These are phyloP conservation scores for Candidula unifasciata DNA, from an alignment of 2,888 invertebrate genomes.

Conservation along the genomic window DNA sequence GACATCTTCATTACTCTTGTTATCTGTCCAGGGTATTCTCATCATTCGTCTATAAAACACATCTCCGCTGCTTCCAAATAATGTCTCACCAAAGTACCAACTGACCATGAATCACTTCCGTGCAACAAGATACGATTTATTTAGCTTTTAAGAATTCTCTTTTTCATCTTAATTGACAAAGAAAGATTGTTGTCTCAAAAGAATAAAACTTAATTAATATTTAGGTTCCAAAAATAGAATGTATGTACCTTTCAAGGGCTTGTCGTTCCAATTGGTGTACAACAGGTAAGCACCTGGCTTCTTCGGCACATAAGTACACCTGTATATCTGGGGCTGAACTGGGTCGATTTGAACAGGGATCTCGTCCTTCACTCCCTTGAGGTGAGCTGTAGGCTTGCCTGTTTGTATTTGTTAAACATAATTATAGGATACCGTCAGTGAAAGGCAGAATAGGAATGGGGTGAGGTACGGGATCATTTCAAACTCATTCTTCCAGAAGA, in stretches of 20 bases:
- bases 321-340: slow-evolving; percentile 61
- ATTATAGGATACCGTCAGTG: neutral
- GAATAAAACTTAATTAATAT: too few species aligned
- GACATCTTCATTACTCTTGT: too few species aligned
- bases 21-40: too few species aligned
- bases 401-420: neutral
- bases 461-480: neutral
- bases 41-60: too few species aligned
- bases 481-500: neutral
- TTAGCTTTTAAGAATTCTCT: too few species aligned
- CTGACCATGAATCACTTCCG: too few species aligned
- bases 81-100: too few species aligned
- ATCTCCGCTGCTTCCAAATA: too few species aligned
- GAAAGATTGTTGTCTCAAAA: too few species aligned
- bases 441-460: neutral
- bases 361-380: slow-evolving; percentile 56
- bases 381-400: slow-evolving; percentile 63
- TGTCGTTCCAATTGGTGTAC: slow-evolving; percentile 68
- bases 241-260: slow-evolving; percentile 57
- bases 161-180: too few species aligned
- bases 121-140: too few species aligned
- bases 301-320: slow-evolving; percentile 64
- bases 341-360: slow-evolving; percentile 60
- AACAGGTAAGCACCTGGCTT: slow-evolving; percentile 67
- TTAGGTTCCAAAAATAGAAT: neutral